Base-by-base conservation (phyloP, 2,888 invertebrate genomes). In the Anaspis maculata region DNA sequence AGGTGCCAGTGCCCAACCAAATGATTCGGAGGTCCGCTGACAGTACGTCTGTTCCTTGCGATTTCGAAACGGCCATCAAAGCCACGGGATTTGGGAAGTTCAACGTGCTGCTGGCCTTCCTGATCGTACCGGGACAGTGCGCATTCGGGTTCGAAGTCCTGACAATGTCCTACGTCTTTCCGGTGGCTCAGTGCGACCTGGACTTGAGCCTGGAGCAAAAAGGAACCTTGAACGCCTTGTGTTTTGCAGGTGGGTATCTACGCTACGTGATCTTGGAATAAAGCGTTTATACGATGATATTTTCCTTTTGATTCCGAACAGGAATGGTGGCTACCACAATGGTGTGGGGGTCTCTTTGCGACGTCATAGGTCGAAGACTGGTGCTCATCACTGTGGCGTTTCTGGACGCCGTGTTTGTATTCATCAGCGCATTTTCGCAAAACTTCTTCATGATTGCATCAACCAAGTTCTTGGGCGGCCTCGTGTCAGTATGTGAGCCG, bases 261-360 rank as follows among this genome's bases (percentile, higher is more conserved):
- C 37, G 37, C n/a, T n/a, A n/a, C n/a, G n/a, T n/a, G n/a, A n/a
- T n/a, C n/a, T n/a, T n/a, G n/a, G n/a, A n/a, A n/a, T n/a, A n/a
- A n/a, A n/a, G n/a, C n/a, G n/a, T n/a, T n/a, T n/a, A n/a, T n/a
- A n/a, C n/a, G n/a, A 22, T 16, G 12, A 30, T 21, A n/a, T n/a
- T n/a, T n/a, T 26, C 27, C 19, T 28, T 32, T 31, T 15, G 13
- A 25, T 32, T 40, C 23, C 31, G 48, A 48, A 1, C 55, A 82
- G 84, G 82, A n/a, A 84, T 84, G 80, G 76, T 80, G 44, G 66
- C 73, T 1, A 81, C 82, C 12, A 78, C 79, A 0, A 70, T 81
- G 55, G 41, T 81, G 3, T 85, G 85, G 84, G 84, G 85, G 1
- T 82, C 77, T 54, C 57, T 83, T 3, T 77, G 83, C 0, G 84